These are phyloP conservation scores for Agrochola litura DNA, from an alignment of 2,888 invertebrate species.

Conservation along the genomic window DNA sequence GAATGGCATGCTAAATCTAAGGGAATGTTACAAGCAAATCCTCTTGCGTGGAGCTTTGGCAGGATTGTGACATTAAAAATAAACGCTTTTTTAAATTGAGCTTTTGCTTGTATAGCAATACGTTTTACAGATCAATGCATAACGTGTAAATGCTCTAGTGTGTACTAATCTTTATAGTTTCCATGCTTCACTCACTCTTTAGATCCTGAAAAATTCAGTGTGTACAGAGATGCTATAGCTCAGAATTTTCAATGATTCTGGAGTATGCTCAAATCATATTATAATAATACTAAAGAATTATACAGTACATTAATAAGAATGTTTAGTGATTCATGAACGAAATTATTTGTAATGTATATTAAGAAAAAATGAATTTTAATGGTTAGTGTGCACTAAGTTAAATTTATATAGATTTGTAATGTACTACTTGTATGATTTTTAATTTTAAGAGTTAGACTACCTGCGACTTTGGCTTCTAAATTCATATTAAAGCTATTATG, in stretches of 20 bases:
- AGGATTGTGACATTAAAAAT: not conserved
- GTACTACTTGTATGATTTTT: slow-evolving; percentile 76
- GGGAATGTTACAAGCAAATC: not conserved
- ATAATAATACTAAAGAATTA: slow-evolving; percentile 69
- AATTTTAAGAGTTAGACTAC: slow-evolving; percentile 74
- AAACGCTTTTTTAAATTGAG: not conserved
- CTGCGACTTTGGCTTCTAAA: slow-evolving; percentile 77
- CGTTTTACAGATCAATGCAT: not conserved
- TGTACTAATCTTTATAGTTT: slow-evolving; percentile 14
- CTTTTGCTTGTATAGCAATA: not conserved
- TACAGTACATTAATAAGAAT: slow-evolving; percentile 72
- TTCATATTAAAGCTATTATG: slow-evolving; percentile 66
- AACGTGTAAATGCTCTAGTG: slow-evolving; percentile 17
- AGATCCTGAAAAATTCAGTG: slow-evolving; percentile 38
- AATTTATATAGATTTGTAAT: slow-evolving; percentile 72
- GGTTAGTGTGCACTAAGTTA: slow-evolving; percentile 83
- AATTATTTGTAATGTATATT: slow-evolving; percentile 91
- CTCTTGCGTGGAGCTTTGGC: not conserved
- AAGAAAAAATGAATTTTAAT: slow-evolving; percentile 91
- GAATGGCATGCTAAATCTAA: not conserved
- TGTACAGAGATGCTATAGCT: slow-evolving; percentile 78
- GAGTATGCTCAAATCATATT: slow-evolving; percentile 81
- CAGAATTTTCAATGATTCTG: slow-evolving; percentile 67
- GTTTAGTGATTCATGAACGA: slow-evolving; percentile 78
- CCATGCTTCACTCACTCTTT: slow-evolving; percentile 26